A percentile compares a stretch with the other conserved stretches of the same genome.
Evolutionary conservation across 1,140 invertebrate genomes (phyloP).

Genomic region (Caenorhabditis elegans): DNA sequence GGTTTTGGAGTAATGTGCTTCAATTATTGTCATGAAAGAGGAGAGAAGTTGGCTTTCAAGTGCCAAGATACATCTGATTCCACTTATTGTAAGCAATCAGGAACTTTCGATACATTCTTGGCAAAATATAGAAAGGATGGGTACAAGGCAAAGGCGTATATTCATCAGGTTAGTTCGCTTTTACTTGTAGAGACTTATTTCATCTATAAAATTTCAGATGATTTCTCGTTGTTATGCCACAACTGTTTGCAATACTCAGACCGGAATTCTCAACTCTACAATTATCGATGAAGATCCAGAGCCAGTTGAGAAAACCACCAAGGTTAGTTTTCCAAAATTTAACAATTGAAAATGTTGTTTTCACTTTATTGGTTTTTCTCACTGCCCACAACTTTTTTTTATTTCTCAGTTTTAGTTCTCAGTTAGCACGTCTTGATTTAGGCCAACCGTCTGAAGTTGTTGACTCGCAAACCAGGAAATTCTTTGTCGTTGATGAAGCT

Average conservation of each 20-base stretch:
- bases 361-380: background rate
- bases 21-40: constrained; percentile 63
- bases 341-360: background rate
- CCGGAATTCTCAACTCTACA: constrained; percentile 57
- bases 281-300: constrained; percentile 40
- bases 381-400: background rate
- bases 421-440: background rate
- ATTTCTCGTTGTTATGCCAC: constrained; percentile 62
- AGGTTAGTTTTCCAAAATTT: constrained; percentile 21
- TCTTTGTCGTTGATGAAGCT: constrained; percentile 12
- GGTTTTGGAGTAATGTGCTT: constrained; percentile 66
- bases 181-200: background rate
- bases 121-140: constrained; percentile 57
- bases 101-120: constrained; percentile 52
- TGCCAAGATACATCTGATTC: constrained; percentile 63
- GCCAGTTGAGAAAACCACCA: constrained; percentile 31
- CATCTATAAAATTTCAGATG: constrained; percentile 51
- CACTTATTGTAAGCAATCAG: constrained; percentile 53
- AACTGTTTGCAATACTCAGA: constrained; percentile 57
- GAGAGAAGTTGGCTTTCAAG: constrained; percentile 59
- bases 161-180: constrained; percentile 56
- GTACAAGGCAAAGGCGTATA: constrained; percentile 64
- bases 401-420: background rate
- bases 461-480: constrained; percentile 38
- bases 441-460: constrained; percentile 35